phyloP scores from a whole-genome alignment of 2,888 invertebrate genomes.

The Eristalinus aeneus region DNA sequence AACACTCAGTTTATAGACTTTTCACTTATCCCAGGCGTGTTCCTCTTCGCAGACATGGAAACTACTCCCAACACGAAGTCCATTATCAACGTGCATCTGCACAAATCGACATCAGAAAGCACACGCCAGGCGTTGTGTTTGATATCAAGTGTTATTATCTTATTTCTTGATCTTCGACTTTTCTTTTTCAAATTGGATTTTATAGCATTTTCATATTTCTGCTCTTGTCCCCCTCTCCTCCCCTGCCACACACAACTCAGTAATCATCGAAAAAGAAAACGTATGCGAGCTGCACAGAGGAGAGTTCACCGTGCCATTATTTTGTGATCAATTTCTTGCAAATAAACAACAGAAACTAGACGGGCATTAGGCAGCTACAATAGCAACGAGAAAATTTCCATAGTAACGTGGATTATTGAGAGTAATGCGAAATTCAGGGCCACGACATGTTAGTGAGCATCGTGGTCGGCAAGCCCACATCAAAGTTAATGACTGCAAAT shows the following conservation, averaged over 20 bases:
- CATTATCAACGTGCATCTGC: constrained; percentile 44
- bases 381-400: background rate
- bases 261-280: constrained; percentile 25
- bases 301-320: constrained; percentile 32
- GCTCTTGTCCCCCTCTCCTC: no score
- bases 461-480: constrained; percentile 47
- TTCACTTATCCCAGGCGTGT: background rate
- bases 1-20: background rate
- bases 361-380: constrained; percentile 27
- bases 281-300: background rate
- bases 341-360: constrained; percentile 4
- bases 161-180: constrained; percentile 39
- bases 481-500: constrained; percentile 20
- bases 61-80: background rate
- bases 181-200: constrained; percentile 45
- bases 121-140: constrained; percentile 37
- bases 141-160: constrained; percentile 52
- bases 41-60: background rate
- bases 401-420: constrained; percentile 9
- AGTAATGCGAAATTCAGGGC: constrained; percentile 6
- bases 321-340: constrained; percentile 18
- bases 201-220: constrained; percentile 3
- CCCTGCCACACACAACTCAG: constrained; percentile 8
- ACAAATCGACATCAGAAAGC: constrained; percentile 39
- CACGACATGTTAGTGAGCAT: constrained; percentile 39